Conservation (phyloP, 2,113 vertebrate species). For the Epinephelus moara region DNA sequence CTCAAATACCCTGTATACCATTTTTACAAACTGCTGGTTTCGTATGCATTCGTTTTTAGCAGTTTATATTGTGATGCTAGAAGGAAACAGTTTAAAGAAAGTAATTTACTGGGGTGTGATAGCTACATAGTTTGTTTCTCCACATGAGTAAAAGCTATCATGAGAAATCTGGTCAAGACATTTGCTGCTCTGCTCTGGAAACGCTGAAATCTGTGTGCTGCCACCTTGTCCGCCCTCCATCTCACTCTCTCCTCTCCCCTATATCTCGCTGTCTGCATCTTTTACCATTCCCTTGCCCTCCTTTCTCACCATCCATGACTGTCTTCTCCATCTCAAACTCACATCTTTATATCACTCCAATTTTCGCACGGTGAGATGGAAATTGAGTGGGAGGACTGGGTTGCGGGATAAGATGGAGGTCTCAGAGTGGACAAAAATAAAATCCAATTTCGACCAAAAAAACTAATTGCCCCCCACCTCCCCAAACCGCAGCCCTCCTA, state of each 20-base stretch:
- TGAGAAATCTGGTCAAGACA: conserved; percentile 53
- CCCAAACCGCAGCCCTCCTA: conserved; percentile 12
- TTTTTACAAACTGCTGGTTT: conserved; percentile 36
- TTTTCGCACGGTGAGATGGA: conserved; percentile 80
- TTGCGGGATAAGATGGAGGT: conserved; percentile 83
- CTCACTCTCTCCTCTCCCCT: conserved; percentile 27
- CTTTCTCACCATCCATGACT: conserved; percentile 62
- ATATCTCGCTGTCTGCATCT: conserved; percentile 69
- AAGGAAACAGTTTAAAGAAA: conserved; percentile 26
- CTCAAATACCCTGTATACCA: not conserved
- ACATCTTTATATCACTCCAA: conserved; percentile 84
- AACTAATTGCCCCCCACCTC: conserved; percentile 34
- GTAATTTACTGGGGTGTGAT: conserved; percentile 42
- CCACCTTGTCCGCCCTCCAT: conserved; percentile 57
- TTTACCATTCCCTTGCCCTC: conserved; percentile 61
- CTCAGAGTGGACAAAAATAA: conserved; percentile 80
- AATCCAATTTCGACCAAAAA: conserved; percentile 78
- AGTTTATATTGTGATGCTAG: not conserved
- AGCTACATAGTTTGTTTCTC: conserved; percentile 32
- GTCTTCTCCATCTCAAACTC: conserved; percentile 75
- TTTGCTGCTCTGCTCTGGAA: conserved; percentile 58
- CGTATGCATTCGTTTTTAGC: not conserved
- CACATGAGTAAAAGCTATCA: conserved; percentile 55
- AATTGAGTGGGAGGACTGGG: conserved; percentile 82
- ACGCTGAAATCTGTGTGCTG: conserved; percentile 57